phyloP scores from a whole-genome alignment of 2,113 vertebrate genomes.

The Gymnorhina tibicen region DNA sequence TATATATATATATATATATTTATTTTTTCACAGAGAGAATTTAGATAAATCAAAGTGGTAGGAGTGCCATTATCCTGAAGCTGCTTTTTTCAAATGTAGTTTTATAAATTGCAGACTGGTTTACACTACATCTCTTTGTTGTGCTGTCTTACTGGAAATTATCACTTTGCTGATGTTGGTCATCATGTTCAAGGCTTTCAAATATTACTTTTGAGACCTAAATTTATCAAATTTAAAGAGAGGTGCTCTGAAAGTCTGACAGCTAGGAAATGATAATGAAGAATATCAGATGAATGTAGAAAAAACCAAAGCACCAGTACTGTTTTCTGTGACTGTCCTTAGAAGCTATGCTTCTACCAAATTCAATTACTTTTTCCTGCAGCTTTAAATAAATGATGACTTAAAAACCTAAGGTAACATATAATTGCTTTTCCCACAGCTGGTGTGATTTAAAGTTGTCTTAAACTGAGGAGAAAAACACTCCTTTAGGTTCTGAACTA shows the following conservation, averaged over 20 bases:
- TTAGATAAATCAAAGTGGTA: neutral
- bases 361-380: conserved; percentile 21
- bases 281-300: neutral
- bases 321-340: neutral
- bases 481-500: neutral
- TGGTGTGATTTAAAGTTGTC: neutral
- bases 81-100: conserved; percentile 6
- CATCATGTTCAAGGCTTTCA: conserved; percentile 24
- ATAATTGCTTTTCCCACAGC: conserved; percentile 26
- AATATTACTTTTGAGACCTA: conserved; percentile 37
- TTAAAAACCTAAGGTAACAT: conserved; percentile 1
- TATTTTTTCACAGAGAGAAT: conserved; percentile 8
- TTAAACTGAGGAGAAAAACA: neutral
- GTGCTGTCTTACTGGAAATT: neutral
- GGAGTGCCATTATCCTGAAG: neutral
- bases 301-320: neutral
- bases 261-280: neutral
- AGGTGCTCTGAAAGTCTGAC: neutral
- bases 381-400: conserved; percentile 13
- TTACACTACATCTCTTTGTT: neutral
- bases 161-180: conserved; percentile 15
- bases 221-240: conserved; percentile 41
- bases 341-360: conserved; percentile 18
- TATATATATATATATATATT: neutral
- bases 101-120: conserved; percentile 18